Base-by-base conservation (phyloP, 2,113 vertebrate genomes). In the Pygathrix nemaeus region DNA sequence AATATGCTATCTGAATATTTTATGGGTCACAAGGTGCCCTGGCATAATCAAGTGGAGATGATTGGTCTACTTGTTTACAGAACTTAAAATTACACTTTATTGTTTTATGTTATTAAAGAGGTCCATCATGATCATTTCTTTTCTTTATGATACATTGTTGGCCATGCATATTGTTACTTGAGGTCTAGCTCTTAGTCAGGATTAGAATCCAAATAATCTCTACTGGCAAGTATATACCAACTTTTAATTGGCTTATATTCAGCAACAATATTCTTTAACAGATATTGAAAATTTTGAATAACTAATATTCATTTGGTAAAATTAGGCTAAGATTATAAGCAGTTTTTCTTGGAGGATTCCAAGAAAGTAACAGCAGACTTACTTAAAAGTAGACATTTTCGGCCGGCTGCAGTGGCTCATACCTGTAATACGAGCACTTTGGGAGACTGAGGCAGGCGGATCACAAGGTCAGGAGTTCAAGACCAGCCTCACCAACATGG, bases 301-400 rank as follows among this genome's bases (percentile, higher is more conserved):
- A 59, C 25, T 25, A 59, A 32, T 68, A 87, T 40, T 50, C 27
- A 45, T 55, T 61, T 35, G 59, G 50, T 88, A 92, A 48, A 92
- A 73, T 78, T 64, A 70, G 52, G 13, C 78, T 90, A 50, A 84
- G 20, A 5, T 43, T 82, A 73, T 73, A 84, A 45, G 70, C 18
- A 82, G 23, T 75, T 96, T 92, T 80, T 84, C 78, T 84, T 84
- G 64, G 17, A 85, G 16, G 9, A 75, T 68, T 96, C 81, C 18
- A 73, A 92, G 52, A 73, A 83, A 84, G 23, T 73, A 73, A 73
- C 59, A 59, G 14, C 12, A 92, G 38, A 25, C 21, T 72, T 79
- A 66, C 72, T 30, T 96, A 72, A 88, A 82, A 91, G 30, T 61
- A 91, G 88, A 84, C 3, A 35, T 70, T 81, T 70, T 91, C 12